Evolutionary conservation across 2,797 vertebrate species (phyloP), one percentile per base, ranked within the genome.

Genomic region (Sebastes paucispinis): DNA sequence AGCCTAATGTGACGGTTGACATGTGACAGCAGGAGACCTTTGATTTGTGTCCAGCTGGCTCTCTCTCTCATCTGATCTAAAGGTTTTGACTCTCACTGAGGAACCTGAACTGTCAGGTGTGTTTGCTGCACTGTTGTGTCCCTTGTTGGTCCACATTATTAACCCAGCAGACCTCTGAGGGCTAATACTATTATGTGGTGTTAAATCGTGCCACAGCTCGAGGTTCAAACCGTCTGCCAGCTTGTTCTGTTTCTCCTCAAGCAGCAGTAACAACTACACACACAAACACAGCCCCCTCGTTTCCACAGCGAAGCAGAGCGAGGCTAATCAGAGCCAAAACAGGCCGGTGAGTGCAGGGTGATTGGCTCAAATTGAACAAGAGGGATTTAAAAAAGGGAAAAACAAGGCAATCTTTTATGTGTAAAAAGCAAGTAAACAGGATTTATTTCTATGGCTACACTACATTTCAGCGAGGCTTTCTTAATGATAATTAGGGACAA

Each of bases 171-270:
- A 79, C 83, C 66, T 58, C 27, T 79, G 64, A 2, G 4, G 29
- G 76, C 79, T 90, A 83, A 91, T 80, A 36, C 32, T n/a, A 68
- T 91, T 86, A 86, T 18, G 34, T 73, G 59, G 64, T 58, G 50
- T 73, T 80, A 69, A 76, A 76, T 55, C 32, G 55, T 67, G 57
- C 12, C 62, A 60, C 58, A 59, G 73, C 66, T 70, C 57, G 54
- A 66, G 79, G 80, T 75, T 83, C 68, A 91, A 79, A 87, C 62
- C 14, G 20, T 64, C 70, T 25, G 25, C 22, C 58, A 47, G 67
- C 31, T 52, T 69, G 6, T 63, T 72, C 88, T 89, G 81, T 68
- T 89, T 86, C 64, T 69, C 20, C 60, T 91, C 82, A 80, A 73
- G 50, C 50, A 66, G 31, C 69, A 24, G 55, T 4, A 50, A 16